These are phyloP conservation scores for Penaeus indicus DNA, from an alignment of 1,140 invertebrate species.

Conservation along the genomic window DNA sequence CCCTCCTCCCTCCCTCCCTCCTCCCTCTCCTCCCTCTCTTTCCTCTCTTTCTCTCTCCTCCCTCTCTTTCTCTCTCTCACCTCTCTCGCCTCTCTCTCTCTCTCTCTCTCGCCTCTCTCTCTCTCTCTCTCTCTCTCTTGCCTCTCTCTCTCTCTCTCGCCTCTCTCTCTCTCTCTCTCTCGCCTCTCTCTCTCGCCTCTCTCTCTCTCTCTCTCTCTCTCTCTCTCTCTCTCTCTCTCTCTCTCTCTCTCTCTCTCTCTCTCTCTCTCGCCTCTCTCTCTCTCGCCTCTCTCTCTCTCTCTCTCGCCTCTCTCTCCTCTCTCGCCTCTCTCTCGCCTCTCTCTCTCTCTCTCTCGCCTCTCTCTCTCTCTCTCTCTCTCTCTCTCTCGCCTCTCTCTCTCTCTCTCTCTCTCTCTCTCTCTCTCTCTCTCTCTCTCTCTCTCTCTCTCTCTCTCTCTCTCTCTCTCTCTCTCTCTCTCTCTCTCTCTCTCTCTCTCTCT, in stretches of 20 bases:
- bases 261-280: neutral
- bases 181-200: neutral
- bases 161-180: neutral
- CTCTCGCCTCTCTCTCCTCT: neutral
- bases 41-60: too few species aligned
- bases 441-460: neutral
- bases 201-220: neutral
- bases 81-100: neutral
- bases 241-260: slow-evolving; percentile 6
- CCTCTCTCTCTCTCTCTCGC: neutral
- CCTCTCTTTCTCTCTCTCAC: too few species aligned
- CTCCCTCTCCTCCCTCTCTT: too few species aligned
- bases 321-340: neutral
- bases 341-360: neutral
- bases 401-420: neutral
- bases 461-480: neutral
- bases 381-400: neutral
- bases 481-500: too few species aligned
- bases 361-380: too few species aligned
- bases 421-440: neutral
- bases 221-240: neutral
- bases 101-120: neutral
- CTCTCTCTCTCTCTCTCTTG: neutral
- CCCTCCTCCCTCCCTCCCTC: too few species aligned
- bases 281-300: neutral